These are phyloP conservation scores for Aphaenogaster floridana DNA, from an alignment of 1,140 invertebrate genomes.

Conservation along the genomic window DNA sequence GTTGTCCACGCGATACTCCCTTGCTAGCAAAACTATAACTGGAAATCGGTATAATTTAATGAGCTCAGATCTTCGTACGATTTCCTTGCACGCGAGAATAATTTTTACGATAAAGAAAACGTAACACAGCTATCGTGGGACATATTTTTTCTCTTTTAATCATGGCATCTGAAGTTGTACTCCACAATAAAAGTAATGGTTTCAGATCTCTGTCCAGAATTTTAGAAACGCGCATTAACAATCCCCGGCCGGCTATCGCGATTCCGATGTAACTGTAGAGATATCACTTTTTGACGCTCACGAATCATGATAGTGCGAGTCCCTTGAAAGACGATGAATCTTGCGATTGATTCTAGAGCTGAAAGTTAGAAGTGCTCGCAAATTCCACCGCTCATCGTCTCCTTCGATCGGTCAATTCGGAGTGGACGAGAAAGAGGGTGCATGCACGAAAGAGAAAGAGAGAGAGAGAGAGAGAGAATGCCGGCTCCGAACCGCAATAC, in stretches of 20 bases:
- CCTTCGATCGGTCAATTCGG: slow-evolving; percentile 62
- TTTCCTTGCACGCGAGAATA: too few relatives aligned
- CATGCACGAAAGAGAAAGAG: background rate
- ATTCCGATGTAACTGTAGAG: background rate
- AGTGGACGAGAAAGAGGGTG: slow-evolving; percentile 4
- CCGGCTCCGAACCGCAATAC: slow-evolving; percentile 58
- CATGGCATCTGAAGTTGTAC: background rate
- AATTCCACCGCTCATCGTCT: background rate
- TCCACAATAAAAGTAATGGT: background rate
- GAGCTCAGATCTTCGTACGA: too few relatives aligned
- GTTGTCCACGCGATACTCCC: background rate
- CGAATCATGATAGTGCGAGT: background rate
- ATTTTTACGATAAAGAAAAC: background rate
- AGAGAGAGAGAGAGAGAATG: background rate
- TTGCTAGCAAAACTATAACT: background rate
- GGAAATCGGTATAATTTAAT: background rate
- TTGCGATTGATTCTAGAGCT: background rate
- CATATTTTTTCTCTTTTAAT: background rate
- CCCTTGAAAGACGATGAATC: background rate
- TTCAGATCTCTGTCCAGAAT: background rate
- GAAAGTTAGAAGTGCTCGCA: background rate
- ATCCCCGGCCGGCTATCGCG: slow-evolving; percentile 8
- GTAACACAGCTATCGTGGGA: background rate
- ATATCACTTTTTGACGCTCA: background rate
- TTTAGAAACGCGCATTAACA: background rate